These are phyloP conservation scores for Paramuricea clavata DNA, from an alignment of 92 coral and sea anemone species.

Conservation along the genomic window DNA sequence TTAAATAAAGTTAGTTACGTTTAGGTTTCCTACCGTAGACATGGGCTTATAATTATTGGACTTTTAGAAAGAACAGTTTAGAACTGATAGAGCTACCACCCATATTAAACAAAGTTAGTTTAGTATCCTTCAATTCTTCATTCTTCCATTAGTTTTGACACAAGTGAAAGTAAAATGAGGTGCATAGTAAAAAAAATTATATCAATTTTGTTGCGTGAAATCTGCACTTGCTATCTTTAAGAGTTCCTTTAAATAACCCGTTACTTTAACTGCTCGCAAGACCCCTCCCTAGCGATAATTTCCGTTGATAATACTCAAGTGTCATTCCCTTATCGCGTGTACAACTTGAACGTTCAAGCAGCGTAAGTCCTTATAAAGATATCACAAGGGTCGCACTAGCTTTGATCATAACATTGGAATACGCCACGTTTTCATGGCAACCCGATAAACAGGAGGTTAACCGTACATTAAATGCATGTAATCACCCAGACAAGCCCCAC, in stretches of 20 bases:
- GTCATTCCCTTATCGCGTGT: background rate
- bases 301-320: background rate
- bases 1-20: too few relatives aligned
- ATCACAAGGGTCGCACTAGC: background rate
- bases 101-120: too few relatives aligned
- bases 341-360: background rate
- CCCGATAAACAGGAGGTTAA: background rate
- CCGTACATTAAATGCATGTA: background rate
- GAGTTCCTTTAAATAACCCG: background rate
- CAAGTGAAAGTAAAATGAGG: too few relatives aligned
- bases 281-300: background rate
- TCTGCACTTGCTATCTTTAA: background rate
- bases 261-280: background rate
- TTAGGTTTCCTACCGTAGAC: too few relatives aligned
- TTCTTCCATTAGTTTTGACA: too few relatives aligned
- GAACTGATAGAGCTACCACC: too few relatives aligned
- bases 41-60: too few relatives aligned
- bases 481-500: constrained; percentile 4
- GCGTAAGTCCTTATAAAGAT: background rate
- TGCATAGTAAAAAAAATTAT: too few relatives aligned
- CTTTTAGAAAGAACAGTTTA: too few relatives aligned
- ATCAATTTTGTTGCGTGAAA: constrained; percentile 3
- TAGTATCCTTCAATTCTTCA: too few relatives aligned
- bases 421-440: background rate
- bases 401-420: too few relatives aligned